These are phyloP conservation scores for Pogonocherus hispidulus DNA, from an alignment of 2,888 invertebrate genomes.

Conservation along the genomic window DNA sequence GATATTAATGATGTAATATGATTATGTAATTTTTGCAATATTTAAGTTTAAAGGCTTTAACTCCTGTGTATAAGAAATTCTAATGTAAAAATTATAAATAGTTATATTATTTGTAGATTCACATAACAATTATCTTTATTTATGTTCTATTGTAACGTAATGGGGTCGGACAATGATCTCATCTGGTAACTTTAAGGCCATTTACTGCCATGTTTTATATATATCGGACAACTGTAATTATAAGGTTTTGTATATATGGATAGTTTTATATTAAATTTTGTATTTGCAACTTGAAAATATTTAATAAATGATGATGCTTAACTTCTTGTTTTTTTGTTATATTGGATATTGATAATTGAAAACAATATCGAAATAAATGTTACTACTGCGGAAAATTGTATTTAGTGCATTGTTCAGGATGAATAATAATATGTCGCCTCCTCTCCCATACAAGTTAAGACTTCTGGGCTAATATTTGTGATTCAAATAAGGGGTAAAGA, in stretches of 20 bases:
- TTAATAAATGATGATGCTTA: constrained; percentile 61
- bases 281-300: constrained; percentile 62
- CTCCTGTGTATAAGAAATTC: constrained; percentile 50
- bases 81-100: constrained; percentile 38
- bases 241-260: constrained; percentile 57
- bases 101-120: constrained; percentile 26
- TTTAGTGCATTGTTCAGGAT: too few relatives aligned
- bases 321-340: constrained; percentile 10
- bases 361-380: not conserved
- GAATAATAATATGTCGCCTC: too few relatives aligned
- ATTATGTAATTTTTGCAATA: constrained; percentile 51
- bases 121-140: constrained; percentile 43
- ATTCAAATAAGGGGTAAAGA: too few relatives aligned
- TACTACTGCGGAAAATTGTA: too few relatives aligned
- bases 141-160: constrained; percentile 43
- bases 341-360: not conserved
- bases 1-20: constrained; percentile 58
- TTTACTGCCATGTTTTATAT: constrained; percentile 56
- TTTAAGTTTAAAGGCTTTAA: constrained; percentile 61
- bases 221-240: constrained; percentile 49
- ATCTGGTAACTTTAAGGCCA: constrained; percentile 49
- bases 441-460: too few relatives aligned
- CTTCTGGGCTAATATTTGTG: too few relatives aligned
- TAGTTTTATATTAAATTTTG: constrained; percentile 59
- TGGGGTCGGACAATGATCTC: constrained; percentile 54